Evolutionary conservation across 2,797 vertebrate genomes (phyloP).

Genomic region (Sciurus vulgaris): DNA sequence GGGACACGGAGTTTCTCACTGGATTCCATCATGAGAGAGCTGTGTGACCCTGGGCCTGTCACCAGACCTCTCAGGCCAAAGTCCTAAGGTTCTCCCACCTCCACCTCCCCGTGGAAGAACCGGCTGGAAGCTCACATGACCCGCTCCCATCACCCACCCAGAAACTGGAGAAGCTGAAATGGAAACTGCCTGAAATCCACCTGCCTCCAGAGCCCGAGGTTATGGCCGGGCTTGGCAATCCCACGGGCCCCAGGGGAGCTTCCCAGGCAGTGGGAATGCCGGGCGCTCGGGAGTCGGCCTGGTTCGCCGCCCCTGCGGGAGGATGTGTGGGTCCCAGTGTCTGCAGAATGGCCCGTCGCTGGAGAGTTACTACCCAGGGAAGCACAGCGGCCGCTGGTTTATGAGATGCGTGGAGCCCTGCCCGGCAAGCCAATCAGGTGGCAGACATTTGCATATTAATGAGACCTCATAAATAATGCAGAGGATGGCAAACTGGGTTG

Average conservation of each 20-base stretch:
- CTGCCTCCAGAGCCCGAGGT: neutral
- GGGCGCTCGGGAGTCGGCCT: neutral
- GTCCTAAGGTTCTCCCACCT: neutral
- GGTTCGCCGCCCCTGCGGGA: conserved; percentile 23
- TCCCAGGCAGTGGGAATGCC: neutral
- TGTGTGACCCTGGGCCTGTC: neutral
- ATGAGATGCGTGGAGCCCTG: neutral
- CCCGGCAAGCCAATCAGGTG: conserved; percentile 77
- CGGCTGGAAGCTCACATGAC: neutral
- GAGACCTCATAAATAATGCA: conserved; percentile 76
- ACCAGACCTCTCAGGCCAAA: neutral
- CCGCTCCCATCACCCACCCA: neutral
- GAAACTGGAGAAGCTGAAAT: neutral
- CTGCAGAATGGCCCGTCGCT: conserved; percentile 33
- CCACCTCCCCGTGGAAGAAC: neutral
- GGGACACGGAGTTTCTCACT: neutral
- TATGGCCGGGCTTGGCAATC: neutral
- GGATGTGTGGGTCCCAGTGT: conserved; percentile 53
- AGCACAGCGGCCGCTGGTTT: conserved; percentile 40
- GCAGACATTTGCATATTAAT: conserved; percentile 76
- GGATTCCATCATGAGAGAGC: neutral
- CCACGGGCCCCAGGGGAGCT: neutral
- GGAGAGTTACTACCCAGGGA: conserved; percentile 69
- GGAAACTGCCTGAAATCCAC: neutral
- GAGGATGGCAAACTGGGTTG: neutral